Base-by-base conservation (phyloP, 23 tunicate genomes). In the Oikopleura dioica region DNA sequence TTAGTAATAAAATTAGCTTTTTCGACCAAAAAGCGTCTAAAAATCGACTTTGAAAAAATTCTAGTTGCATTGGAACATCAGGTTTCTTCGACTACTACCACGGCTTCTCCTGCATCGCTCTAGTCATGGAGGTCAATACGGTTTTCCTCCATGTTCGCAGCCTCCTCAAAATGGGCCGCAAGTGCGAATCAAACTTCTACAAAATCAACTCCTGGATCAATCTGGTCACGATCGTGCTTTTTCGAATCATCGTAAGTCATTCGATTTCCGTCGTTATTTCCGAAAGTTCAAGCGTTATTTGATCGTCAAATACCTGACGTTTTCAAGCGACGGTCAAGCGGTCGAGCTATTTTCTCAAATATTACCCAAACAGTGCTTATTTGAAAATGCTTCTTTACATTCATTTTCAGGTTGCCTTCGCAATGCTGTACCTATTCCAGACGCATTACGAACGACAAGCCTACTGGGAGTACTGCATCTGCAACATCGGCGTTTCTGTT, bases 31-130 rank as follows among this genome's bases (percentile, higher is more conserved):
- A n/a, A n/a, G n/a, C n/a, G n/a, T n/a, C n/a, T n/a, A n/a, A n/a
- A n/a, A n/a, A n/a, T n/a, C n/a, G n/a, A n/a, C n/a, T n/a, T n/a
- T n/a, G n/a, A n/a, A n/a, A n/a, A n/a, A n/a, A n/a, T n/a, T n/a
- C n/a, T n/a, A n/a, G 32, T 28, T 63, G 72, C 33, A 28, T 63
- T 63, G 72, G 72, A 23, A 63, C 72, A 2, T 23, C 72, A 2
- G 72, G 32, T 12, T 63, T 63, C 26, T 63, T 63, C 33, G 72
- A 63, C 33, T 63, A 63, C 33, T 63, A 63, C 33, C 72, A 63
- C 33, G 72, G 72, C 16, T 63, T 63, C 26, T 63, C 32, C 33
- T 21, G 72, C 33, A 63, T 63, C 33, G 72, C 72, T 2, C 33
- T 63, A 2, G 2, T 63, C 5, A 63, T 63, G 72, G 72, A 63